phyloP scores from a whole-genome alignment of 2,888 invertebrate species.

The Drepanosiphum platanoidis region DNA sequence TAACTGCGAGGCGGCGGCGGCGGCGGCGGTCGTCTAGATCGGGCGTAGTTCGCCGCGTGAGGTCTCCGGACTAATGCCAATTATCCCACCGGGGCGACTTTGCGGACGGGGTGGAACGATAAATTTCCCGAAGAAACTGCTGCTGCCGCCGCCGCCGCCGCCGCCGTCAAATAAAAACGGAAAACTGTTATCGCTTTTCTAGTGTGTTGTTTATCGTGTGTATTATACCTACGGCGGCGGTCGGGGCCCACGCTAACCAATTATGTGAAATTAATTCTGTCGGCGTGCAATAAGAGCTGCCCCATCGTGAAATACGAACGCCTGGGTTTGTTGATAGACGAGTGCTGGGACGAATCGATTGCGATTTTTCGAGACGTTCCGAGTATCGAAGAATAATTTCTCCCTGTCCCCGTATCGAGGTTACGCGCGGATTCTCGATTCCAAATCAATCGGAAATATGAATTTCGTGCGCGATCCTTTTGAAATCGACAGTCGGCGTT shows the following conservation, averaged over 20 bases:
- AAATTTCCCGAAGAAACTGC: slow-evolving; percentile 16
- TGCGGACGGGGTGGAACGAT: not conserved
- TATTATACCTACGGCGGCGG: not conserved
- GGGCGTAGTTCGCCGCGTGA: slow-evolving; percentile 26
- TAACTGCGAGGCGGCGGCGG: slow-evolving; percentile 1
- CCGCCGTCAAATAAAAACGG: slow-evolving; percentile 2
- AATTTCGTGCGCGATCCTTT: too few relatives aligned
- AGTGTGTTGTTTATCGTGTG: not conserved
- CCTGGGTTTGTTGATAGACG: too few relatives aligned
- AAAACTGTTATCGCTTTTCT: slow-evolving; percentile 52
- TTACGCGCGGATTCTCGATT: too few relatives aligned
- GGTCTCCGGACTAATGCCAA: slow-evolving; percentile 54
- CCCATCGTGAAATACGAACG: not conserved
- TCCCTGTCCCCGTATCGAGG: too few relatives aligned
- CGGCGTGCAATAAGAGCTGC: not conserved
- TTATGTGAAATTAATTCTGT: slow-evolving; percentile 24
- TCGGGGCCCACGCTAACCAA: not conserved
- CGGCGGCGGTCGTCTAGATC: not conserved
- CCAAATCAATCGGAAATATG: too few relatives aligned
- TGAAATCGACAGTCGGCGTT: too few relatives aligned
- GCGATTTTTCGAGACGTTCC: too few relatives aligned
- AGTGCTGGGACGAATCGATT: too few relatives aligned
- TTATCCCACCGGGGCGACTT: slow-evolving; percentile 22
- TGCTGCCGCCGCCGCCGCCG: not conserved
- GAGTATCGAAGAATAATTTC: too few relatives aligned